A percentile compares a stretch with the other conserved stretches of the same genome.
Evolutionary conservation across 2,888 invertebrate genomes (phyloP).

Genomic region (Pteria penguin): DNA sequence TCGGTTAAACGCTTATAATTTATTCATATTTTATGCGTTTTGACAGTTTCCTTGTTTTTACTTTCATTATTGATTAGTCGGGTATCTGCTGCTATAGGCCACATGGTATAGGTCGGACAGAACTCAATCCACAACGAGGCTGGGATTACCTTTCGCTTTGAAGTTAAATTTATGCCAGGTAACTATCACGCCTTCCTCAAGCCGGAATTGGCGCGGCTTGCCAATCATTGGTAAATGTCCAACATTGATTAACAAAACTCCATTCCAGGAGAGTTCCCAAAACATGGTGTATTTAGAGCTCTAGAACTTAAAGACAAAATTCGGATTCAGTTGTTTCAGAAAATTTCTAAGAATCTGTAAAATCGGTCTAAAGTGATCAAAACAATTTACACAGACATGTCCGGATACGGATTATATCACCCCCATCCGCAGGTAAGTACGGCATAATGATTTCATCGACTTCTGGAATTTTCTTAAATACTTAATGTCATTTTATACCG

Average conservation of each 20-base stretch:
- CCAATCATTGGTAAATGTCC: constrained; percentile 22
- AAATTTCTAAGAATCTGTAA: neutral
- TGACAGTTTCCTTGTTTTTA: neutral
- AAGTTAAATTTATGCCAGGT: constrained; percentile 16
- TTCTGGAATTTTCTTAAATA: constrained; percentile 36
- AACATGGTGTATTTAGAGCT: constrained; percentile 41
- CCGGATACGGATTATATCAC: constrained; percentile 50
- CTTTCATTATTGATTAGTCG: neutral
- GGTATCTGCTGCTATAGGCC: neutral
- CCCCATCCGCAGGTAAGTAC: constrained; percentile 42
- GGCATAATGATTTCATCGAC: constrained; percentile 14
- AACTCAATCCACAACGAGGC: constrained; percentile 21
- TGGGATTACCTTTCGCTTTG: constrained; percentile 27
- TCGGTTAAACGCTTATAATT: constrained; percentile 25
- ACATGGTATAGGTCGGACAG: neutral
- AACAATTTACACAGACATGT: constrained; percentile 30
- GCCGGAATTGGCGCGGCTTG: neutral
- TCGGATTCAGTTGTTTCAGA: too few species aligned
- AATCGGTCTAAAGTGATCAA: neutral
- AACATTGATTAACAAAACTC: constrained; percentile 42
- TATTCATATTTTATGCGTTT: constrained; percentile 23
- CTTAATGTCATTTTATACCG: constrained; percentile 44
- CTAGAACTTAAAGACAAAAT: constrained; percentile 41
- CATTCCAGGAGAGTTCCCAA: constrained; percentile 45
- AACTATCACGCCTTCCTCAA: constrained; percentile 12